Percentiles rank a stretch among this genome's conserved stretches.
Conservation (phyloP, 35 echinoderm and acorn worm species). For the Acanthaster planci region DNA sequence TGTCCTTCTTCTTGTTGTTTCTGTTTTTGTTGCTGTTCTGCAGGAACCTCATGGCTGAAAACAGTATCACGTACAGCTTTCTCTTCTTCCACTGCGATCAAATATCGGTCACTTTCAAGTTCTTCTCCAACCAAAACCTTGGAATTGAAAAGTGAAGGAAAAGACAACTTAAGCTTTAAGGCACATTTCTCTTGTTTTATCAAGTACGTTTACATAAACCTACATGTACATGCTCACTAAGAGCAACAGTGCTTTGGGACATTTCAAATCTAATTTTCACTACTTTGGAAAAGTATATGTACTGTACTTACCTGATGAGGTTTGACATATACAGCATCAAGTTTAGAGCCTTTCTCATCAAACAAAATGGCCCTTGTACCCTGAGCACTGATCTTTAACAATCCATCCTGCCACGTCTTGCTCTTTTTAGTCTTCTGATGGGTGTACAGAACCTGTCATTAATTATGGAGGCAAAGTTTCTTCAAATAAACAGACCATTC, state of each 20-base stretch:
- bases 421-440: constrained; percentile 90
- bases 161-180: background rate
- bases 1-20: background rate
- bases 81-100: constrained; percentile 83
- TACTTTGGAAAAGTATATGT: too few species aligned
- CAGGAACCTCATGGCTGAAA: background rate
- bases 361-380: constrained; percentile 51
- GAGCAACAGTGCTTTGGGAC: too few species aligned
- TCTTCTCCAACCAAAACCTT: constrained; percentile 66
- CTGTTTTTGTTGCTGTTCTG: background rate
- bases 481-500: too few species aligned
- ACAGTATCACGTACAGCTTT: constrained; percentile 26
- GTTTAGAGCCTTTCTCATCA: constrained; percentile 47
- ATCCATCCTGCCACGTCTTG: constrained; percentile 88
- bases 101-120: constrained; percentile 80
- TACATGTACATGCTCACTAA: too few species aligned
- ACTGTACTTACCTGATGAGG: constrained; percentile 68
- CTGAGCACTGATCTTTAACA: constrained; percentile 59
- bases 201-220: too few species aligned
- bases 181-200: too few species aligned
- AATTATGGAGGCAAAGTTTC: too few species aligned
- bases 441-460: constrained; percentile 72
- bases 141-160: background rate
- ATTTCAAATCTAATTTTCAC: too few species aligned
- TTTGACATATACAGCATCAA: constrained; percentile 77